Base-by-base conservation (phyloP, 1,140 invertebrate species). In the Phymastichus coffea region DNA sequence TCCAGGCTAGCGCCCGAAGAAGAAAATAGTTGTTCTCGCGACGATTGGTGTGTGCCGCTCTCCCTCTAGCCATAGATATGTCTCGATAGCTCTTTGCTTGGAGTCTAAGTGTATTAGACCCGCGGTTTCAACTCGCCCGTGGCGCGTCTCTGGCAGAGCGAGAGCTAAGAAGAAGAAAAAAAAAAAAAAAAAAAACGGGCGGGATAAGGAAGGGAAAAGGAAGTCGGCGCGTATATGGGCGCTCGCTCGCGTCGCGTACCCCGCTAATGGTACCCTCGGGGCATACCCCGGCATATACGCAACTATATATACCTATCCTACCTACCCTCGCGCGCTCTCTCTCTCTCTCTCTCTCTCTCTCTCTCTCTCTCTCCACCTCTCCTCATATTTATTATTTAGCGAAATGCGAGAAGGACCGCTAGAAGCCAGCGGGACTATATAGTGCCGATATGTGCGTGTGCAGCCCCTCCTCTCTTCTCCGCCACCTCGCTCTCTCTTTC, bases 331-430 rank as follows among this genome's bases (percentile, higher is more conserved):
- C n/a, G n/a, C n/a, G n/a, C n/a, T n/a, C n/a, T n/a, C n/a, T n/a
- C n/a, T n/a, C n/a, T n/a, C n/a, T n/a, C n/a, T n/a, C n/a, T n/a
- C n/a, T n/a, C n/a, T n/a, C n/a, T n/a, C n/a, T n/a, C n/a, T n/a
- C n/a, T n/a, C n/a, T n/a, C n/a, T n/a, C n/a, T n/a, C n/a, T n/a
- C n/a, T n/a, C n/a, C n/a, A 33, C 28, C 28, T 33, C 72, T 72
- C 72, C 70, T 70, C 75, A 69, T 78, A 78, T 79, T 79, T 79
- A 78, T 79, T 79, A 79, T 79, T 79, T 79, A 79, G 69, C 67
- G 67, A 61, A 63, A 72, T 71, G 70, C 71, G 63, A 66, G 61
- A 69, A 44, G 51, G 63, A 64, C 52, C 46, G 47, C 53, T 44
- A 66, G 63, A 55, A 57, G 47, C 38, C 64, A 49, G 23, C 23